Evolutionary conservation across 1,140 invertebrate species (phyloP), one percentile per base, ranked within the genome.

Genomic region (Druon quercuslanigerum): DNA sequence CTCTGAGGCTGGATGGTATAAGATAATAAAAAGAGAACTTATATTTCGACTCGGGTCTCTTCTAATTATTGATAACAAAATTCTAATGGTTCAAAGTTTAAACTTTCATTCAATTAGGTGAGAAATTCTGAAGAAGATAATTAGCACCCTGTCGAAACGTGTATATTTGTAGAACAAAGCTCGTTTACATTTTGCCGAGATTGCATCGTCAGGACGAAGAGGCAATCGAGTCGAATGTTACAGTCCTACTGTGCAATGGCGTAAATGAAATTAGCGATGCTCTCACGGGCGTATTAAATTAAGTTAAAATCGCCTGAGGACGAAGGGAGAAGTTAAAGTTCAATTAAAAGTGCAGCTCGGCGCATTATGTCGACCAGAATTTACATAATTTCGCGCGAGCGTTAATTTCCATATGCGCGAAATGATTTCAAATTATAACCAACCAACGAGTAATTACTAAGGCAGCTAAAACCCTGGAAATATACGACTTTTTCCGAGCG

Each of bases 201-300:
- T 46, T 46, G 20, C 17, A 20, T 19, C 5, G 19, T 17, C 20
- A 56, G 20, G 40, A 12, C 14, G 9, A 40, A 66, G 3, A 13
- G 20, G 57, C 20, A 66, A 40, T 66, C 25, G 25, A 33, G 11
- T 25, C 40, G 33, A 13, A 40, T 66, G 13, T 8, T 66, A 16
- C 12, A 16, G n/a, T 66, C 60, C 25, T 66, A 60, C 25, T 33
- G 25, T 33, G 40, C 60, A 66, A 66, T 66, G 60, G 60, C 40
- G 60, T 40, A 66, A 66, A 66, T 66, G 60, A 66, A 66, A 66
- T 66, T 66, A 46, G 60, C 60, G 25, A 66, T 40, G 60, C 60
- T 66, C 60, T 66, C 60, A 66, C 25, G 60, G 33, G 25, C 25
- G 60, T 66, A 66, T 66, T 66, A 66, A 66, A 66, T 66, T 66